A percentile compares a stretch with the other conserved stretches of the same genome.
Conservation (phyloP, 1,140 invertebrate species). For the Neomicropteryx cornuta region DNA sequence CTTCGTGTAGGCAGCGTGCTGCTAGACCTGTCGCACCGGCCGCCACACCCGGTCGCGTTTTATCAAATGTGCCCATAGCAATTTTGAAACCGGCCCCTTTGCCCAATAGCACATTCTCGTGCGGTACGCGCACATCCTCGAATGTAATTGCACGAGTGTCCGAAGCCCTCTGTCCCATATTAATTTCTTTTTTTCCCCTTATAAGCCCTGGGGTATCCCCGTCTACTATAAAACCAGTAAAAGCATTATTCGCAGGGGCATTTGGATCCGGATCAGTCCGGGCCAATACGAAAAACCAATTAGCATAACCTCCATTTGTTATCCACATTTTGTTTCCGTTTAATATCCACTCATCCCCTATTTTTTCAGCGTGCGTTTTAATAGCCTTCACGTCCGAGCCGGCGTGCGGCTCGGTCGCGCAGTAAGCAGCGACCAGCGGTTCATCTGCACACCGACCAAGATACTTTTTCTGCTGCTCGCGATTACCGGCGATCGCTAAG, state of each 20-base stretch:
- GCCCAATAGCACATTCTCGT: constrained; percentile 82
- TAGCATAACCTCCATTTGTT: constrained; percentile 92
- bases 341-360: constrained; percentile 87
- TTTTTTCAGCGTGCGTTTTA: constrained; percentile 86
- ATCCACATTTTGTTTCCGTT: constrained; percentile 99
- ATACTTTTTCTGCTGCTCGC: constrained; percentile 89
- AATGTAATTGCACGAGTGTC: constrained; percentile 95
- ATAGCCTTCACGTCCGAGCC: constrained; percentile 88
- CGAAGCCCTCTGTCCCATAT: constrained; percentile 95
- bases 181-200: constrained; percentile 85
- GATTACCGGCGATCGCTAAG: constrained; percentile 68
- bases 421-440: constrained; percentile 83
- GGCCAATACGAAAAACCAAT: constrained; percentile 97
- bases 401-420: constrained; percentile 88
- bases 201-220: constrained; percentile 76
- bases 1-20: constrained; percentile 84
- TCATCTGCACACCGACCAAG: constrained; percentile 77
- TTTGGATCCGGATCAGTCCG: constrained; percentile 92
- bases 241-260: constrained; percentile 76
- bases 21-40: constrained; percentile 84
- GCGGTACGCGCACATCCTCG: constrained; percentile 92
- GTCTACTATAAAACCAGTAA: constrained; percentile 95
- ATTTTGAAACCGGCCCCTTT: constrained; percentile 93
- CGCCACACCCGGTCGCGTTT: constrained; percentile 81
- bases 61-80: constrained; percentile 94